Percentiles rank a stretch among this genome's conserved stretches.
These are phyloP conservation scores for Rhopilema esculentum DNA, from an alignment of 30 jellyfish, hydroid and myxozoan genomes.

Conservation along the genomic window DNA sequence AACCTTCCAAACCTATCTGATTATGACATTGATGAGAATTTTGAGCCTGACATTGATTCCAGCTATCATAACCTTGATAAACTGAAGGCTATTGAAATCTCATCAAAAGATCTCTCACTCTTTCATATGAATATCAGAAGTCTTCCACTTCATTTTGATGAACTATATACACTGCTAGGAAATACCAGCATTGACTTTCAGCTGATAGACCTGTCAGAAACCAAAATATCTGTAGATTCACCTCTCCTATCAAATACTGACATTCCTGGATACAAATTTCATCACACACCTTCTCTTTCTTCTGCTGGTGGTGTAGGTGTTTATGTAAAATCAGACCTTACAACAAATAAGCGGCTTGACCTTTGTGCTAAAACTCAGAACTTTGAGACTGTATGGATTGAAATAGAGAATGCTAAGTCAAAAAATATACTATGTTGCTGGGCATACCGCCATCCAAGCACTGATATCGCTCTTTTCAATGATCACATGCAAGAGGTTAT, in stretches of 20 bases:
- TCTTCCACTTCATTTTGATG: too few species aligned
- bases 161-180: too few species aligned
- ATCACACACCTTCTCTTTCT: conserved; percentile 17
- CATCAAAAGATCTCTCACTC: too few species aligned
- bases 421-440: conserved; percentile 36
- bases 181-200: too few species aligned
- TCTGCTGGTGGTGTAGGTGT: conserved; percentile 62
- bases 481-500: conserved; percentile 45
- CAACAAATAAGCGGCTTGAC: conserved; percentile 37
- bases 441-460: too few species aligned
- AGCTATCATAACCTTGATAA: too few species aligned
- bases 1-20: not conserved
- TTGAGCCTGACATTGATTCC: not conserved
- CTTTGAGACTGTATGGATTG: conserved; percentile 53
- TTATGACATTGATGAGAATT: conserved; percentile 11
- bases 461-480: not conserved
- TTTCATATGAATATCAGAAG: too few species aligned
- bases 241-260: not conserved
- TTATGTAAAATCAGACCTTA: conserved; percentile 43
- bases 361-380: conserved; percentile 15
- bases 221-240: not conserved
- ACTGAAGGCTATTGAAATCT: too few species aligned
- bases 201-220: not conserved
- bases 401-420: conserved; percentile 22
- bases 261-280: conserved; percentile 19